Evolutionary conservation across 92 coral and sea anemone species (phyloP), one percentile per base, ranked within the genome.

Genomic region (Heliopora coerulea): DNA sequence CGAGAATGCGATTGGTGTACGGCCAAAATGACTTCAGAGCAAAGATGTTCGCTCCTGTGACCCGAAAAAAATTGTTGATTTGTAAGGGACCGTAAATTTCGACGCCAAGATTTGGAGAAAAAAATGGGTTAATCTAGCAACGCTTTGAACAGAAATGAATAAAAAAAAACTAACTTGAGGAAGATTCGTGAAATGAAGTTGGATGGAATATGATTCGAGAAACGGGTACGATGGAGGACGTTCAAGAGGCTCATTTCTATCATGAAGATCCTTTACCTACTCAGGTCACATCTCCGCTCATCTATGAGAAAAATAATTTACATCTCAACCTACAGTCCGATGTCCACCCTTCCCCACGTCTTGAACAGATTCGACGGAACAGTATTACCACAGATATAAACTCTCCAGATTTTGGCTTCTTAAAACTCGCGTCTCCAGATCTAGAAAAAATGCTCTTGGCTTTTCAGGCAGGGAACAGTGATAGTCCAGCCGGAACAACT

Each of bases 401-500:
- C 20, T 90, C 99, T 17, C 96, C 96, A 4, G 99, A 95, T 68
- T 85, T 95, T 66, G 96, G 96, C n/a, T 80, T 95, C 44, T 91
- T 95, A n/a, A 95, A 90, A 78, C 89, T 95, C 24, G 99, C 91
- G 48, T 95, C 99, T 46, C 99, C 99, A 1, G 99, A 95, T 60
- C 82, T 95, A 54, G 99, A 95, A 76, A 95, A 95, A 79, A 95
- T 95, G 99, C 83, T 95, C 9, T 85, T 95, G 89, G 91, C 99
- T 37, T 80, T 95, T 91, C 99, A 95, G 74, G 81, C 91, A 29
- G 86, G 83, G 68, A 89, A 82, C 34, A 85, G 91, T 20, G 83
- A 90, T 12, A 91, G 91, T 59, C 88, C 96, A 12, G 83, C 91
- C 15, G 65, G 88, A 18, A 74, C 73, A 56, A 75, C 79, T 35